Evolutionary conservation across 2,797 vertebrate species (phyloP), one percentile per base, ranked within the genome.

Genomic region (Smutsia temminckii): DNA sequence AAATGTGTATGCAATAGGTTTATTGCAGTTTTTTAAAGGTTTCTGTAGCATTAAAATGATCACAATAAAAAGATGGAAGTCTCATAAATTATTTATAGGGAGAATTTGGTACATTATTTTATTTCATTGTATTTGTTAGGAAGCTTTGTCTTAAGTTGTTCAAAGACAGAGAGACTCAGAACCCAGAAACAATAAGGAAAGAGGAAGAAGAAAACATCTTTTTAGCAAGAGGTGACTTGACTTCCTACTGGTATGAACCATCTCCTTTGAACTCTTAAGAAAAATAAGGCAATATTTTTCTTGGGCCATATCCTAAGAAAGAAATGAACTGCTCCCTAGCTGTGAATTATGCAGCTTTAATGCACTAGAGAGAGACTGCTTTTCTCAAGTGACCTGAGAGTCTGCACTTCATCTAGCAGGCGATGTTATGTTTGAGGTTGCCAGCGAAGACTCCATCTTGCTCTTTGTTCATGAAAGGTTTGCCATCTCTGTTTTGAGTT

Each of bases 211-310:
- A 93, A 92, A 89, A 74, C 18, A 18, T 93, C 32, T 90, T 96
- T 96, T 91, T 20, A 46, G 34, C 84, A 96, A 64, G 61, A 85
- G 49, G 53, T 93, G 59, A 53, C 66, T 95, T 21, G 55, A 64
- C 87, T 97, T 94, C 75, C 85, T 97, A 37, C 84, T 81, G 69
- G 72, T n/a, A 23, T 63, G 49, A 87, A 51, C 37, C 49, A 42
- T 85, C 69, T 93, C 78, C 69, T 95, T 96, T 97, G 96, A 96
- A 95, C 61, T 84, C 18, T 55, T 49, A 91, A 95, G 83, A 77
- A 94, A 97, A 97, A 96, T 87, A 95, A 95, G 94, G 91, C 59
- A 84, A 32, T 96, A 93, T 97, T 96, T 97, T 96, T 87, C 80
- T 93, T 96, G 95, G 95, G 83, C 42, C 8, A 1, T 34, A 27